Evolutionary conservation across 2,113 vertebrate species (phyloP), one percentile per base, ranked within the genome.

Genomic region (Scomber colias): DNA sequence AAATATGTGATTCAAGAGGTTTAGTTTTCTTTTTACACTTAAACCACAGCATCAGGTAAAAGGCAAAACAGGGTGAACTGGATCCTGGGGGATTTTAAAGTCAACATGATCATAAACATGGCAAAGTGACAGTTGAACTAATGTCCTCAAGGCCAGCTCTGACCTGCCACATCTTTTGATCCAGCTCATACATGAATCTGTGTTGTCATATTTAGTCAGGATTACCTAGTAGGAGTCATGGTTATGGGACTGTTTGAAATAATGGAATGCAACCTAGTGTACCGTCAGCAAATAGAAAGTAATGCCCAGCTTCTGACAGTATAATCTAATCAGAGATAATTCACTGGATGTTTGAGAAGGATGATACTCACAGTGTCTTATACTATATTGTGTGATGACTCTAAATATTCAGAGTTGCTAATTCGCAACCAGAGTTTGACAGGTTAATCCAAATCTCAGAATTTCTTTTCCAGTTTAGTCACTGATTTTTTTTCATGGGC

Each of bases 141-240:
- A 81, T 81, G 81, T 79, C 77, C 84, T 81, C 64, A 71, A 60
- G 19, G 46, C 70, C 68, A 83, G 87, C 86, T 87, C 67, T 55
- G 30, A 65, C 54, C 65, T 57, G 46, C 59, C 19, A 55, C n/a
- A 45, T 75, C 13, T 60, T 79, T 74, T 60, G 46, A 68, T 59
- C 27, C 67, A 77, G 74, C 78, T 71, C 3, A 4, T 12, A 67
- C 11, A 9, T 14, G 35, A 69, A 68, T 75, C 31, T 1, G 11
- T 40, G 45, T 67, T 56, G 66, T 78, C 56, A 78, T 66, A 60
- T 70, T 57, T 46, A 49, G 40, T 54, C 66, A 66, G 76, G 35
- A 79, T 65, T 44, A 45, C 46, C 11, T 15, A 19, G 44, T 6
- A 24, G 40, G 15, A 24, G 57, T 68, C 19, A 53, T 19, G 8